Evolutionary conservation across 2,888 invertebrate species (phyloP), one percentile per base, ranked within the genome.

Genomic region (Plutella xylostella): DNA sequence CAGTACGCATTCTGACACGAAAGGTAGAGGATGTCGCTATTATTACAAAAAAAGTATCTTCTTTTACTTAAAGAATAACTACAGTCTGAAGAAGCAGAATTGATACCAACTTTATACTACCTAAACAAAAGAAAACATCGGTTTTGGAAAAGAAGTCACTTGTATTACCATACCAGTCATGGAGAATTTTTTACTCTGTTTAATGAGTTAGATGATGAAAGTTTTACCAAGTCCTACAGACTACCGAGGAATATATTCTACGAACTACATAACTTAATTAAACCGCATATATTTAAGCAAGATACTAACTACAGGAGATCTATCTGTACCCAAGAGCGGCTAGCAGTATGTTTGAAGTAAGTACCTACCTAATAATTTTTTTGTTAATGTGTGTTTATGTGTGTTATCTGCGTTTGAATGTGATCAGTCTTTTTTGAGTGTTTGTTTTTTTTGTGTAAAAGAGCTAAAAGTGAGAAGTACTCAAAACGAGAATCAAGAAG

Each of bases 141-240:
- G 34, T 47, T 49, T 40, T 49, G 45, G 47, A 42, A 28, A 48
- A 42, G 48, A 48, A 48, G 40, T 45, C 46, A 46, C 37, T 37
- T 49, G 41, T 18, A 46, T 37, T 49, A 46, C 38, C 46, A 49
- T 40, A 35, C 45, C 35, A 49, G 40, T 39, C 25, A 39, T 42
- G 46, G 45, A 46, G 49, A 51, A 51, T 51, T 49, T 44, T 48
- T 48, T 48, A 48, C 49, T 43, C 50, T 48, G 42, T 52, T 50
- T 47, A 42, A 47, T 42, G 45, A 45, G 42, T 47, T 47, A 44
- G 48, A 52, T 45, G 46, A 52, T 52, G 48, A 50, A 47, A 52
- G 47, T 45, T 52, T 48, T 47, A 41, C 43, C 43, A 52, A 47
- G 22, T 49, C 49, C 39, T 46, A 50, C 43, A 48, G 44, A 44